Evolutionary conservation across 2,113 vertebrate genomes (phyloP), one percentile per base, ranked within the genome.

Genomic region (Onychorhynchus coronatus): DNA sequence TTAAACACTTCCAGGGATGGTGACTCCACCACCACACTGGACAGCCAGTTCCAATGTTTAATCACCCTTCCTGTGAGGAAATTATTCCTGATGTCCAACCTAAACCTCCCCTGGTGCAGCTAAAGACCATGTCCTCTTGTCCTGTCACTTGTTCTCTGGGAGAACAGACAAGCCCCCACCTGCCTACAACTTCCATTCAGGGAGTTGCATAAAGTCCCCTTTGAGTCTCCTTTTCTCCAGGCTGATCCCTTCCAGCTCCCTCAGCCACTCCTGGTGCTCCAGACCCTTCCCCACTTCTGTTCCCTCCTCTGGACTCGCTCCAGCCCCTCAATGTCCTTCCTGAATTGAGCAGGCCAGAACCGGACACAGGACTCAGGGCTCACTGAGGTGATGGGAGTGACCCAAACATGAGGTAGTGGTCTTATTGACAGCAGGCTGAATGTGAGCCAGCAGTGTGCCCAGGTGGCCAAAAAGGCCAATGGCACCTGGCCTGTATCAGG

Each of bases 291-390:
- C 9, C 58, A 61, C 25, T 55, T 28, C 28, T 33, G 11, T 19
- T 14, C 46, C 22, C 37, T 33, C 4, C 44, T 44, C 53, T 4
- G 63, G 37, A 25, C 46, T 37, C 9, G 9, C 33, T 52, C 62
- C 46, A 77, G 37, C 27, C 63, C 33, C 39, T 47, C 47, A 6
- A 1, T 2, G 15, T 14, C 49, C 41, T 35, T 35, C 11, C 24
- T 5, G 42, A 31, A 6, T 0, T 0, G n/a, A 24, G 30, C 8
- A 7, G 50, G 8, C 42, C 61, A 9, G 70, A 4, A 24, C 59
- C 3, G n/a, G 18, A 19, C 59, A 4, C 41, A 6, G 18, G 2
- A 55, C 22, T 3, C 16, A 1, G 39, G 21, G 47, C 37, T 4
- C 3, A 25, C 44, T 25, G 52, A 30, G 30, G 52, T 30, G 28